phyloP scores from a whole-genome alignment of 2,888 invertebrate genomes.

The Tenthredo scrophulariae region DNA sequence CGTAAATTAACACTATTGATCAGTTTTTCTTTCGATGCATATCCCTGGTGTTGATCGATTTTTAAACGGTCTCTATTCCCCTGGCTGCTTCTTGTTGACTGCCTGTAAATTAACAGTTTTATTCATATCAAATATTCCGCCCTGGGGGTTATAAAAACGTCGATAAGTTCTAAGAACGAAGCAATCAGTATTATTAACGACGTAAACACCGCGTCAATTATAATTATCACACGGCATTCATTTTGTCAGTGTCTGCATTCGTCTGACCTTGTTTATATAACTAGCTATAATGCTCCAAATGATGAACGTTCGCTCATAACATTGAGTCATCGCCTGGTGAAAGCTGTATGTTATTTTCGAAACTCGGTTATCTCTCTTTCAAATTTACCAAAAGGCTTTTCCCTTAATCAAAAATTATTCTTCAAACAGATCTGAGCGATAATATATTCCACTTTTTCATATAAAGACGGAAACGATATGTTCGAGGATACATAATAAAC shows the following conservation, averaged over 20 bases:
- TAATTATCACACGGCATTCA: neutral
- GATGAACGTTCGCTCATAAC: neutral
- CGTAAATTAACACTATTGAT: constrained; percentile 22
- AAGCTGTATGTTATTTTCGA: neutral
- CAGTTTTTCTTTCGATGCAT: neutral
- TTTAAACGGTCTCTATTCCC: neutral
- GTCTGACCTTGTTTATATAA: constrained; percentile 17
- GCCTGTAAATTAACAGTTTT: constrained; percentile 8
- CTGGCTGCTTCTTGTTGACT: neutral
- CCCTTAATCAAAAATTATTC: neutral
- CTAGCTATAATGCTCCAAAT: neutral
- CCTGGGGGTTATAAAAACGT: neutral
- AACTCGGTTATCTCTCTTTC: neutral
- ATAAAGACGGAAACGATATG: neutral
- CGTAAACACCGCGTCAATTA: neutral
- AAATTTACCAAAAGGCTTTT: neutral
- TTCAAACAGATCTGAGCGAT: neutral
- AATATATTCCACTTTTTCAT: neutral
- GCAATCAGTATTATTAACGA: neutral
- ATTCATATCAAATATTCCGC: neutral
- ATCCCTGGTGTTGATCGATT: neutral
- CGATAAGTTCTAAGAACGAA: neutral
- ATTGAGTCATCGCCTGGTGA: neutral
- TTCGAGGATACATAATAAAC: neutral
- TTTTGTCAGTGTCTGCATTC: neutral